Conservation (phyloP, 2,113 vertebrate genomes). For the Callipepla squamata region DNA sequence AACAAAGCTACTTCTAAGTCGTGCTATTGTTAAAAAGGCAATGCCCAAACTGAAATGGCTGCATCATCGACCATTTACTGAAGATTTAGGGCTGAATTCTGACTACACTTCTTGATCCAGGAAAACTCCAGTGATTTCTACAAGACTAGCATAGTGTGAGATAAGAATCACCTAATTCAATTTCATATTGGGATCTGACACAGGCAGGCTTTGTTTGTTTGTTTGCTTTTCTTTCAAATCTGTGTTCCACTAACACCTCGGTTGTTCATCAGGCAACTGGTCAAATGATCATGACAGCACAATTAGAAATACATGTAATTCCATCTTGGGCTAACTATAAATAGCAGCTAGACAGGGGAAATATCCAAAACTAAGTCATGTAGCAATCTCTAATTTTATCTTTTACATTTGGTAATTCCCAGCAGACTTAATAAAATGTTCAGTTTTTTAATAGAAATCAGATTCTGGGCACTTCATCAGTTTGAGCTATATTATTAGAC, state of each 20-base stretch:
- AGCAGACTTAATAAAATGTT: slow-evolving; percentile 14
- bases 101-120: not conserved
- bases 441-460: slow-evolving; percentile 42
- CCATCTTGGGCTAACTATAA: slow-evolving; percentile 29
- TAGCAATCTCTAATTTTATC: slow-evolving; percentile 29
- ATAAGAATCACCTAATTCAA: not conserved
- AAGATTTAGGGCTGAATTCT: not conserved
- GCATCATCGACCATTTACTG: not conserved
- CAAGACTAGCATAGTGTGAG: not conserved
- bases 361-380: slow-evolving; percentile 2
- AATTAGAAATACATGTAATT: not conserved
- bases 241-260: not conserved
- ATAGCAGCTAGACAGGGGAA: slow-evolving; percentile 40
- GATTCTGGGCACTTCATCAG: slow-evolving; percentile 9
- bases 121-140: not conserved
- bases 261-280: not conserved
- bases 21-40: not conserved
- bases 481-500: slow-evolving; percentile 15
- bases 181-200: not conserved
- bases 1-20: not conserved
- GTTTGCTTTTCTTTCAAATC: not conserved
- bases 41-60: not conserved
- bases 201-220: not conserved
- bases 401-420: not conserved
- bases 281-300: not conserved